These are phyloP conservation scores for Anguilla anguilla DNA, from an alignment of 2,797 vertebrate genomes.

Conservation along the genomic window DNA sequence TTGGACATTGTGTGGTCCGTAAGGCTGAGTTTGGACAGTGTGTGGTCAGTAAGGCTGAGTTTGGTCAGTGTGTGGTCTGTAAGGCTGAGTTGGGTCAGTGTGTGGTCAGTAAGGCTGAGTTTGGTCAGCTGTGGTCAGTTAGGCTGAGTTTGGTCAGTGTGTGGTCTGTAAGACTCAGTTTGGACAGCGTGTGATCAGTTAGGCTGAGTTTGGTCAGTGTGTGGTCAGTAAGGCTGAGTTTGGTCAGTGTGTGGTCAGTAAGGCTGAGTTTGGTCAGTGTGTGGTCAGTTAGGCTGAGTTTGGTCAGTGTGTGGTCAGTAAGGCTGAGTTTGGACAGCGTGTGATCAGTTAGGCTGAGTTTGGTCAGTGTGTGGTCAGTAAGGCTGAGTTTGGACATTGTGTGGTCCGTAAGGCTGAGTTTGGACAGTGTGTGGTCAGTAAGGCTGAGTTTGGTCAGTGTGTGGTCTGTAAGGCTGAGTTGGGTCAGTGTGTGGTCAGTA, in stretches of 20 bases:
- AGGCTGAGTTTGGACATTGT: too few species aligned
- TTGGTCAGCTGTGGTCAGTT: background rate
- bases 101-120: background rate
- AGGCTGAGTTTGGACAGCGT: background rate
- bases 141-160: background rate
- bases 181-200: background rate
- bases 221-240: background rate
- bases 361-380: too few species aligned
- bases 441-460: conserved; percentile 1
- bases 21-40: background rate
- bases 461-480: too few species aligned
- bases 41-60: background rate
- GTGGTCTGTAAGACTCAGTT: background rate
- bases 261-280: too few species aligned
- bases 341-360: background rate
- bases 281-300: background rate
- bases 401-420: too few species aligned
- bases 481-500: background rate
- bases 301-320: background rate
- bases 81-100: background rate
- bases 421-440: background rate
- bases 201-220: background rate
- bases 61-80: background rate
- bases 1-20: background rate
- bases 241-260: background rate